phyloP scores from a whole-genome alignment of 1,140 invertebrate species.

The Monomorium pharaonis region DNA sequence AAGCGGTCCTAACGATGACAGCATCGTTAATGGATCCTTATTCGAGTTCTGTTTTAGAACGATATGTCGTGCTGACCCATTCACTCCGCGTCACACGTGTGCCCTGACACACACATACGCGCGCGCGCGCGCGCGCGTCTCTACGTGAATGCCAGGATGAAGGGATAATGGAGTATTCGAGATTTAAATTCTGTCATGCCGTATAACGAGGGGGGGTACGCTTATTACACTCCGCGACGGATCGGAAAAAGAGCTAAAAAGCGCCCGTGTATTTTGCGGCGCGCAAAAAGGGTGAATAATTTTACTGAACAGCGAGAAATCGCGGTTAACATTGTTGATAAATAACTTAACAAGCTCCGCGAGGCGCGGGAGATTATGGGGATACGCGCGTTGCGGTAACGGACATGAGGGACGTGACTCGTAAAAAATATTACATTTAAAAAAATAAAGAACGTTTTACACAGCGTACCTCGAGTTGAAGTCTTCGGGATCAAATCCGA shows the following conservation, averaged over 20 bases:
- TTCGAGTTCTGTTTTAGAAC: slow-evolving; percentile 52
- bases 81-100: slow-evolving; percentile 9
- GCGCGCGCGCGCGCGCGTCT: too few relatives aligned
- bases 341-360: slow-evolving; percentile 3
- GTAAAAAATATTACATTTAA: background rate
- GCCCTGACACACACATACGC: too few relatives aligned
- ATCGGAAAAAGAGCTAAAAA: slow-evolving; percentile 3
- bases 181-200: slow-evolving; percentile 56
- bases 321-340: slow-evolving; percentile 21
- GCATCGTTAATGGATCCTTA: slow-evolving; percentile 55
- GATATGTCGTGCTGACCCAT: slow-evolving; percentile 54
- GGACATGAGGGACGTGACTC: background rate
- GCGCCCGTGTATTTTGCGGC: slow-evolving; percentile 10
- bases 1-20: slow-evolving; percentile 53
- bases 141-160: slow-evolving; percentile 4
- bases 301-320: slow-evolving; percentile 19
- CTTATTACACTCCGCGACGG: slow-evolving; percentile 25
- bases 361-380: background rate
- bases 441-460: background rate
- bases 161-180: slow-evolving; percentile 57
- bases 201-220: slow-evolving; percentile 43
- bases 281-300: slow-evolving; percentile 15
- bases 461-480: background rate
- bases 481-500: background rate
- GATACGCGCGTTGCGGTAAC: background rate